Conservation (phyloP, 1,140 invertebrate species). For the Mamestra configurata region DNA sequence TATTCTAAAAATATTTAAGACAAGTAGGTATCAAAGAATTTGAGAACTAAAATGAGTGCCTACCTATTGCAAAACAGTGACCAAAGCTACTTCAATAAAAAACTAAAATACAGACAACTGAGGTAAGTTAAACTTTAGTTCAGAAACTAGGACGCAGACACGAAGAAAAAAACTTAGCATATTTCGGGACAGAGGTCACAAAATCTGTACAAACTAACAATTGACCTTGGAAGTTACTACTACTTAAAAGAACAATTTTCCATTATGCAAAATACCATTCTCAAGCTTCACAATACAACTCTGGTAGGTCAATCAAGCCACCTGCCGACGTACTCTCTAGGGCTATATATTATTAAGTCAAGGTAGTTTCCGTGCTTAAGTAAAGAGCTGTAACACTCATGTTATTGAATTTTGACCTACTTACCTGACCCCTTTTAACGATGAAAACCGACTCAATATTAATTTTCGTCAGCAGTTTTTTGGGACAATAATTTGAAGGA, state of each 20-base stretch:
- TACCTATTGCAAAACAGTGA: too few relatives aligned
- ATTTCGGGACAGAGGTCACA: too few relatives aligned
- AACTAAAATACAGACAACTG: too few relatives aligned
- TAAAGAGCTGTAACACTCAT: conserved; percentile 30
- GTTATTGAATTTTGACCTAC: conserved; percentile 47
- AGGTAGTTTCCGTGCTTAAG: conserved; percentile 16
- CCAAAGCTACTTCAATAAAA: too few relatives aligned
- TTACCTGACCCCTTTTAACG: conserved; percentile 46
- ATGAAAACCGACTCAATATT: conserved; percentile 31
- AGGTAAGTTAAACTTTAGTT: too few relatives aligned
- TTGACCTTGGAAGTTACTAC: background rate
- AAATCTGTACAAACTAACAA: too few relatives aligned
- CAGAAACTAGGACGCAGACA: too few relatives aligned
- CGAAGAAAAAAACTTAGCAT: too few relatives aligned
- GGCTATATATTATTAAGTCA: conserved; percentile 33
- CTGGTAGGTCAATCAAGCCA: conserved; percentile 12
- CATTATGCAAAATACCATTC: background rate
- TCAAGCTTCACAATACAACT: background rate
- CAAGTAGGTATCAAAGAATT: too few relatives aligned
- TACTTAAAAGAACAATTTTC: background rate
- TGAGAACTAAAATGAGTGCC: too few relatives aligned
- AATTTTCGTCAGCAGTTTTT: background rate
- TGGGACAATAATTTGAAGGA: background rate
- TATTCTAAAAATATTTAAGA: too few relatives aligned
- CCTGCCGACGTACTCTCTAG: background rate